Base-by-base conservation (phyloP, 2,113 vertebrate species). In the Xiphias gladius region DNA sequence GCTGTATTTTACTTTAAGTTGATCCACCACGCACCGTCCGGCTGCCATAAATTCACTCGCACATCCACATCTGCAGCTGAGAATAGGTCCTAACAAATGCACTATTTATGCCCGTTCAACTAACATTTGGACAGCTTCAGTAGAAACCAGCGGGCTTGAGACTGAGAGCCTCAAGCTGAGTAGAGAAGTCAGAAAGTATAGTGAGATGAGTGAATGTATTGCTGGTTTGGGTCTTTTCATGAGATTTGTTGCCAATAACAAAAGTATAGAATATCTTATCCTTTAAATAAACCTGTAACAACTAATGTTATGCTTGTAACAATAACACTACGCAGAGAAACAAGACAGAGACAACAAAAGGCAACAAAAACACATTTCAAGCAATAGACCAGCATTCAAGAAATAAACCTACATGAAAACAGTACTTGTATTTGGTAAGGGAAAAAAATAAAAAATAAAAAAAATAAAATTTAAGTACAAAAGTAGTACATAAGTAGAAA, bases 281-380 rank as follows among this genome's bases (percentile, higher is more conserved):
- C 58, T 85, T 72, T 73, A 68, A 74, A 89, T 65, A 43, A 62
- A 80, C 72, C 39, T 65, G 35, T 24, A 73, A 62, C 26, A 83
- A 43, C 26, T 5, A 81, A 66, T 39, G 13, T 55, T 32, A 43
- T 62, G 52, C 65, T 81, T 24, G 30, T 43, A 66, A 58, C 10
- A 65, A 24, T 11, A 50, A 79, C 5, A 80, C 37, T 52, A 80
- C 32, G 54, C 48, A 80, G 22, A 70, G 72, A 43, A 65, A 57
- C 22, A 52, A 41, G 43, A 76, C 73, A 54, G 64, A 61, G 1
- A 73, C 48, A 41, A 61, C n/a, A 67, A 19, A 66, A 16, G 5
- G 32, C 46, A 64, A 81, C 52, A 73, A 59, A 54, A 28, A 39
- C 19, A 83, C 28, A 65, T 69, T 74, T 79, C 70, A 86, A 87